Conservation (phyloP, 2,113 vertebrate genomes). For the Motacilla tschutschensis region DNA sequence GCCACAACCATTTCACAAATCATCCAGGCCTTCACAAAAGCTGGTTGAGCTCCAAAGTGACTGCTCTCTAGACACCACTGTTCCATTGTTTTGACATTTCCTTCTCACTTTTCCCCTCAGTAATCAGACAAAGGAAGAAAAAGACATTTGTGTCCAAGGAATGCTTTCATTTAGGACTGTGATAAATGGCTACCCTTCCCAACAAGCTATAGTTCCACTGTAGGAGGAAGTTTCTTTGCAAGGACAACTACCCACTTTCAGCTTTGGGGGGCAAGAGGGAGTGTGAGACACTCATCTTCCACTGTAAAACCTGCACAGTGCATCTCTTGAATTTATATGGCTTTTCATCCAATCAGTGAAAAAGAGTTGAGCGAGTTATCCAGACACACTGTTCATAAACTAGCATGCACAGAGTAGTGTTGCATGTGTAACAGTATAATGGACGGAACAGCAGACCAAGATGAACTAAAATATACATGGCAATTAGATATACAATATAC, state of each 20-base stretch:
- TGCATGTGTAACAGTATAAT: neutral
- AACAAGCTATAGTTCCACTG: conserved; percentile 77
- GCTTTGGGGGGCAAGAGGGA: neutral
- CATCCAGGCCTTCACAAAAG: conserved; percentile 86
- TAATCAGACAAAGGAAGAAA: conserved; percentile 92
- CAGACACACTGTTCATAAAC: neutral
- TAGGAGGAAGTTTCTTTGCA: conserved; percentile 81
- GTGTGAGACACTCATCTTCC: neutral
- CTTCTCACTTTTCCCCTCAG: conserved; percentile 85
- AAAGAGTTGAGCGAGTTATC: neutral
- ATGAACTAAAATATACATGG: neutral
- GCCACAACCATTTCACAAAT: conserved; percentile 96
- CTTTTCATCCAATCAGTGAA: neutral
- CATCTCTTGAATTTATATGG: neutral
- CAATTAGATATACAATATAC: too few relatives aligned
- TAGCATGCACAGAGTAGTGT: neutral
- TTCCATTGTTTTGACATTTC: conserved; percentile 85
- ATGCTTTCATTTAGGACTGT: conserved; percentile 93
- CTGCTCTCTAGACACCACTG: conserved; percentile 81
- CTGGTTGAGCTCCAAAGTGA: conserved; percentile 84
- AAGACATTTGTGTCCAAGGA: conserved; percentile 92
- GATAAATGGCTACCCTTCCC: conserved; percentile 94
- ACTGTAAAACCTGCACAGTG: conserved; percentile 1
- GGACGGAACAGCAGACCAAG: neutral
- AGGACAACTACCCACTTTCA: conserved; percentile 72